A percentile compares a stretch with the other conserved stretches of the same genome.
Conservation (phyloP, 2,888 invertebrate genomes). For the Seira musarum region DNA sequence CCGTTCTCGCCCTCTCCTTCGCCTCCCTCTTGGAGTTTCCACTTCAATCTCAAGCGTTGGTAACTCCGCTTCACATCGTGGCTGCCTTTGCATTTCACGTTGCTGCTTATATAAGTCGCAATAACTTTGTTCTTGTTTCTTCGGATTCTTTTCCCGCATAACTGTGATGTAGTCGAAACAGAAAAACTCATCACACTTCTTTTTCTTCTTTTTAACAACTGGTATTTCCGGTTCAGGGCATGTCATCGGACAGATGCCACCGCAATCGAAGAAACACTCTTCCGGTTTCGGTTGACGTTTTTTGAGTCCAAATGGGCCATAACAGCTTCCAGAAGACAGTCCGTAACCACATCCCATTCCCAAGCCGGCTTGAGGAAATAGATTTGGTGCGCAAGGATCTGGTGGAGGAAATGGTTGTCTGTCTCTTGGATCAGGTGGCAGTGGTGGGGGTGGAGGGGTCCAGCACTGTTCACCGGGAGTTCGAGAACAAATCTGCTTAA, state of each 20-base stretch:
- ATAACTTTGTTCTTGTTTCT: background rate
- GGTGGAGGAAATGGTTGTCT: conserved; percentile 30
- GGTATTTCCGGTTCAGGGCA: conserved; percentile 18
- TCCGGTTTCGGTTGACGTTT: background rate
- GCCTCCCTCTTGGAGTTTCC: background rate
- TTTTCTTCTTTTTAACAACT: conserved; percentile 34
- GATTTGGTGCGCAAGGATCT: conserved; percentile 28
- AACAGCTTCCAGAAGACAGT: conserved; percentile 37
- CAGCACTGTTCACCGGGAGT: conserved; percentile 40
- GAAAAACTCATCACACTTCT: conserved; percentile 33
- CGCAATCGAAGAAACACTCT: conserved; percentile 45
- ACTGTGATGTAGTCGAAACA: conserved; percentile 39
- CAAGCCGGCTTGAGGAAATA: conserved; percentile 25
- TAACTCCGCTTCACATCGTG: too few species aligned
- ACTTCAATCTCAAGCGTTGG: background rate
- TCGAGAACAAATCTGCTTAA: conserved; percentile 37
- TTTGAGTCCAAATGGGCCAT: conserved; percentile 17
- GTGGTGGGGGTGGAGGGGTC: conserved; percentile 37
- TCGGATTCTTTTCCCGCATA: conserved; percentile 27
- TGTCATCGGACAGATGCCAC: conserved; percentile 40
- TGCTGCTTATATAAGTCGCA: conserved; percentile 22
- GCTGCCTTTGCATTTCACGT: conserved; percentile 2
- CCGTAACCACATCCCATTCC: conserved; percentile 47
- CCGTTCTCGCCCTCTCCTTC: background rate
- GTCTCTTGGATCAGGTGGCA: conserved; percentile 26